Conservation (phyloP, 2,797 vertebrate genomes). For the Enteromius paludinosus region DNA sequence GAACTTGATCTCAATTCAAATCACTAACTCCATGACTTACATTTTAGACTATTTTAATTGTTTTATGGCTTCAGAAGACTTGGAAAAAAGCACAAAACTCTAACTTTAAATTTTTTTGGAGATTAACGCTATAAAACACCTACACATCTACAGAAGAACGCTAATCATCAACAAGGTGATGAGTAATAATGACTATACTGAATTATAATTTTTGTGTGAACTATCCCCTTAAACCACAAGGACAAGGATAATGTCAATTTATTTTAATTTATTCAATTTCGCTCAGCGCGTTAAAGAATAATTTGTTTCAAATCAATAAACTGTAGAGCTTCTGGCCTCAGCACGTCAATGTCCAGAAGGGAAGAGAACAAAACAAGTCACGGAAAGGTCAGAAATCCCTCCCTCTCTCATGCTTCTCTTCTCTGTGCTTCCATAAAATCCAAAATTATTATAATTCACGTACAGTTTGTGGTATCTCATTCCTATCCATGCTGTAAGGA, state of each 20-base stretch:
- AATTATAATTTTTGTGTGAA: not conserved
- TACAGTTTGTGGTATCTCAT: not conserved
- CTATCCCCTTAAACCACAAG: conserved; percentile 42
- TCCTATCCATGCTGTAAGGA: not conserved
- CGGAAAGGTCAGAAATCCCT: conserved; percentile 48
- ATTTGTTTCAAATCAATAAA: conserved; percentile 57
- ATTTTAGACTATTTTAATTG: not conserved
- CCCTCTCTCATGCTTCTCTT: not conserved
- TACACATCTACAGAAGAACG: not conserved
- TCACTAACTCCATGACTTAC: not conserved
- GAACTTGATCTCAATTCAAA: not conserved
- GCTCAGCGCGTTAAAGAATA: conserved; percentile 40
- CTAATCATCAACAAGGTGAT: not conserved
- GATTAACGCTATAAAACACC: not conserved
- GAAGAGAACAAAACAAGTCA: conserved; percentile 35
- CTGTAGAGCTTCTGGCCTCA: conserved; percentile 48
- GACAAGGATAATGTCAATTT: conserved; percentile 47
- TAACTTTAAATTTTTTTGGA: not conserved
- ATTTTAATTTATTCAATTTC: conserved; percentile 55
- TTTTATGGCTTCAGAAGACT: not conserved
- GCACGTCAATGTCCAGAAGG: conserved; percentile 38
- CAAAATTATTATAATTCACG: conserved; percentile 28
- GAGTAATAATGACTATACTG: not conserved
- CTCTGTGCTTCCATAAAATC: not conserved
- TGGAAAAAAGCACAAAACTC: not conserved